Evolutionary conservation across 2,888 invertebrate species (phyloP), one percentile per base, ranked within the genome.

Genomic region (Entomobrya proxima): DNA sequence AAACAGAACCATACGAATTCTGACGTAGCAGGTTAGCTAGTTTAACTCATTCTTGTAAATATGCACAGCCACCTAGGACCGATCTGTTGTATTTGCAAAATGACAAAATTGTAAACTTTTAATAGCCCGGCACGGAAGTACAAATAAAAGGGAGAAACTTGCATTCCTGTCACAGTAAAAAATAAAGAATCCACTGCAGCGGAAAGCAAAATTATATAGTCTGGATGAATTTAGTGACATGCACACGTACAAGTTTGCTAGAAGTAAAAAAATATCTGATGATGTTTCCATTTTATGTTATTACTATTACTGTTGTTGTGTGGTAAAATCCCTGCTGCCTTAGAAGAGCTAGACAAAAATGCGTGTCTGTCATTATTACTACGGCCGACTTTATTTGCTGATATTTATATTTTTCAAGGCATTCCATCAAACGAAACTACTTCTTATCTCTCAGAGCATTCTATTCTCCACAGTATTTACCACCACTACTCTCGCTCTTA

Each of bases 371-470:
- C n/a, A n/a, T n/a, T 52, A 24, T 55, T 61, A 13, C n/a, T n/a
- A 27, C 27, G 9, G 30, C 58, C 24, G 30, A 6, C 30, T 27
- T 58, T 27, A 27, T 58, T 58, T 11, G n/a, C 2, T 27, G 30
- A 27, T 58, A 18, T 24, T 24, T 55, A 27, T 11, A 27, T 58
- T 7, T 13, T 24, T 27, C n/a, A n/a, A n/a, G n/a, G n/a, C n/a
- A n/a, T n/a, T n/a, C n/a, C n/a, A n/a, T n/a, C n/a, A n/a, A n/a
- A n/a, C n/a, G n/a, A n/a, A n/a, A n/a, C n/a, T n/a, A n/a, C n/a
- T n/a, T n/a, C n/a, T n/a, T n/a, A n/a, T 61, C 37, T 40, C 21
- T 80, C 69, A 80, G 72, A 72, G 69, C 72, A 79, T 79, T 67
- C 64, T 44, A 67, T 18, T n/a, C 21, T 13, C 37, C n/a, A 37